phyloP scores from a whole-genome alignment of 2,113 vertebrate genomes.

The Cygnus atratus region DNA sequence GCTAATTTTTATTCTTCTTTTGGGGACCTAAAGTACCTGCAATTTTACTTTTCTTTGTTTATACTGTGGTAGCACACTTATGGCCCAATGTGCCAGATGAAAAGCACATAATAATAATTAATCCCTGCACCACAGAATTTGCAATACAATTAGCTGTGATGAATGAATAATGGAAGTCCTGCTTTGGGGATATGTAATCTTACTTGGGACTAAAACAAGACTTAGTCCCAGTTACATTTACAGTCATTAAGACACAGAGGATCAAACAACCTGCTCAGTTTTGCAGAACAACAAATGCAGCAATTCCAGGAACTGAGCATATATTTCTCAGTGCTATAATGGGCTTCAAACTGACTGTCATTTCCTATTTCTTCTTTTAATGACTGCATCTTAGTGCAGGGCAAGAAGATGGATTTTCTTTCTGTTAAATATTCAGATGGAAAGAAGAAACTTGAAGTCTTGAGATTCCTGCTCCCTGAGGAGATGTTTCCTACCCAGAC shows the following conservation, averaged over 20 bases:
- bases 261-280: background rate
- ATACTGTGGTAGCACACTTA: slow-evolving; percentile 4
- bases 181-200: slow-evolving; percentile 23
- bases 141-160: background rate
- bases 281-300: background rate
- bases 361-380: background rate
- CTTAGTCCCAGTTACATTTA: background rate
- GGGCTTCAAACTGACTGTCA: background rate
- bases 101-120: slow-evolving; percentile 53
- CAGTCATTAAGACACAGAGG: background rate
- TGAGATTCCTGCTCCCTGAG: background rate
- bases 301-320: background rate
- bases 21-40: background rate
- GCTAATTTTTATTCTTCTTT: background rate
- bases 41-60: slow-evolving; percentile 39
- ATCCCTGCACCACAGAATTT: slow-evolving; percentile 32
- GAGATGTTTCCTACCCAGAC: background rate
- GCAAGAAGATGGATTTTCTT: background rate
- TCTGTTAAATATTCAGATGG: background rate
- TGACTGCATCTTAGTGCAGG: background rate
- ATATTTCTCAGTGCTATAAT: background rate
- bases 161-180: background rate
- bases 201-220: slow-evolving; percentile 16
- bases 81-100: slow-evolving; percentile 20
- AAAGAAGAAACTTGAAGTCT: background rate